These are phyloP conservation scores for Amblyornis subalaris DNA, from an alignment of 2,113 vertebrate species.

Conservation along the genomic window DNA sequence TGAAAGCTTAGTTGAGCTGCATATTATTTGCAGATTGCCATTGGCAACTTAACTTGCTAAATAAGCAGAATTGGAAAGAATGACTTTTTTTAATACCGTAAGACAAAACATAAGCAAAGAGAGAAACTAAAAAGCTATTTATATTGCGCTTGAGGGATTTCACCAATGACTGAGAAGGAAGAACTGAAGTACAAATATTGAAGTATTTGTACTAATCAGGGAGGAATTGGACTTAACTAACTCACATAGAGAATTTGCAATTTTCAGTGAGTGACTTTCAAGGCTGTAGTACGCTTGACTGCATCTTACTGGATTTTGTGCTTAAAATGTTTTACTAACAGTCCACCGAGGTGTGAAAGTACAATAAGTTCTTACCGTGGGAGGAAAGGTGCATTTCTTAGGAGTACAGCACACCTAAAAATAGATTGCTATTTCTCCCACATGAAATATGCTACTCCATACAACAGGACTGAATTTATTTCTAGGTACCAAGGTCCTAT, in stretches of 20 bases:
- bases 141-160: neutral
- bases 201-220: neutral
- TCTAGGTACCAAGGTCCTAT: neutral
- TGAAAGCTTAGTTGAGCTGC: neutral
- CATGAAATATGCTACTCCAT: neutral
- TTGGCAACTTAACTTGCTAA: neutral
- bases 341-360: conserved; percentile 12
- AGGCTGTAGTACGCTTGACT: neutral
- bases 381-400: conserved; percentile 19
- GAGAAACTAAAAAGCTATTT: neutral
- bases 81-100: neutral
- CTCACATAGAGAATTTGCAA: neutral
- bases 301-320: conserved; percentile 7
- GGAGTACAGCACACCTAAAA: neutral
- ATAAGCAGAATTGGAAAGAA: neutral
- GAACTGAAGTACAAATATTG: neutral
- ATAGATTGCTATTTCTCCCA: neutral
- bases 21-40: neutral
- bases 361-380: neutral
- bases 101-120: neutral
- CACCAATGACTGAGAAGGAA: neutral
- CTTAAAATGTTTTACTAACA: conserved; percentile 35
- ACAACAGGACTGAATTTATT: neutral
- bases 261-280: neutral
- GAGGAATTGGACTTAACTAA: neutral